Evolutionary conservation across 2,113 vertebrate species (phyloP), one percentile per base, ranked within the genome.

Genomic region (Myrmophylax atrothorax): DNA sequence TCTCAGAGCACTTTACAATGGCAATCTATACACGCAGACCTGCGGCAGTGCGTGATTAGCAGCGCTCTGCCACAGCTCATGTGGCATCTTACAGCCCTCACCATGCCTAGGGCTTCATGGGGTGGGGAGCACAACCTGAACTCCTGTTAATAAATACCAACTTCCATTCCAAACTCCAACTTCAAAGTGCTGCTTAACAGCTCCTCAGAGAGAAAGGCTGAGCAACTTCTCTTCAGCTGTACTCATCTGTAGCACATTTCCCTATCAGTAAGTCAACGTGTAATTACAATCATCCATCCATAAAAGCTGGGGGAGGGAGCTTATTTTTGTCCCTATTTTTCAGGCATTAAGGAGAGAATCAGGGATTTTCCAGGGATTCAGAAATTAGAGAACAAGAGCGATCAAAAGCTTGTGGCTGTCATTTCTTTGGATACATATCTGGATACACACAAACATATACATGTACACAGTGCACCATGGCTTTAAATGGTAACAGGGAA

Each of bases 1-100:
- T 95, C 90, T 86, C 84, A 89, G 88, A 84, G 75, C 3, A 12
- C 82, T 93, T 93, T 63, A 88, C 84, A 80, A 86, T 12, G 4
- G 70, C 94, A 93, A 84, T 93, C 55, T 20, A 17, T 72, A 87
- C 69, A 70, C 1, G 5, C 66, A 66, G 86, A 89, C 92, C 68
- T 26, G 1, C 42, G 92, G 94, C 92, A 94, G 38, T 25, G 4
- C 56, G 14, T 58, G 93, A 90, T 93, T 47, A 95, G 72, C 38
- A 68, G 58, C 0, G 5, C 49, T 42, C 83, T 66, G 49, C 56
- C 66, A 83, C 73, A 87, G 77, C 35, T 84, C 76, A 87, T 50
- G 31, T 42, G 4, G 37, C 38, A 62, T 14, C 66, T 31, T 38
- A 62, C 38, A 76, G 78, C 69, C 49, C 25, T 60, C 9, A 7